A percentile compares a stretch with the other conserved stretches of the same genome.
Evolutionary conservation across 2,113 vertebrate genomes (phyloP).

Genomic region (Cisticola juncidis): DNA sequence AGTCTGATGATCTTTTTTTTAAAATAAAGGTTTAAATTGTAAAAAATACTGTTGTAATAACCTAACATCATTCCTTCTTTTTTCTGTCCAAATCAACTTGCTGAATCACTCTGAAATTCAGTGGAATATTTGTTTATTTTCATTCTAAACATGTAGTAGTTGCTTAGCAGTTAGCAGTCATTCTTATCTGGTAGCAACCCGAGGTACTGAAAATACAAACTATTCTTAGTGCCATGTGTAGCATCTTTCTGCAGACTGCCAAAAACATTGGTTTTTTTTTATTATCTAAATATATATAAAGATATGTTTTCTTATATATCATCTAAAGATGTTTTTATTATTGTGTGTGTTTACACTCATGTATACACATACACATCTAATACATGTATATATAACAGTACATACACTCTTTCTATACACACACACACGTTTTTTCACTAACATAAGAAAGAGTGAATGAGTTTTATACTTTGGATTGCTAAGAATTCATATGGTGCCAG

Average conservation of each 20-base stretch:
- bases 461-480: not conserved
- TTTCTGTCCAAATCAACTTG: not conserved
- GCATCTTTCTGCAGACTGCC: not conserved
- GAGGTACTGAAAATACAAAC: not conserved
- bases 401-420: not conserved
- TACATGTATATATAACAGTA: not conserved
- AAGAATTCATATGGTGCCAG: not conserved
- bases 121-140: not conserved
- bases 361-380: not conserved
- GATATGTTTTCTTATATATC: not conserved
- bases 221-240: not conserved
- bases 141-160: not conserved
- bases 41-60: not conserved
- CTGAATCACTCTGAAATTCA: not conserved
- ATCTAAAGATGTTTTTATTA: not conserved
- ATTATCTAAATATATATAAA: not conserved
- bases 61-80: not conserved
- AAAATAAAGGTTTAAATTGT: not conserved
- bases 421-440: not conserved
- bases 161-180: not conserved
- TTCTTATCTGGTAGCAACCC: not conserved
- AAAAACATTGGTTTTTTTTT: not conserved
- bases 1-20: not conserved
- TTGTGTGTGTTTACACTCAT: not conserved
- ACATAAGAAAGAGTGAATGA: not conserved